A percentile compares a stretch with the other conserved stretches of the same genome.
These are phyloP conservation scores for Drosophila hamatofila DNA, from an alignment of 2,888 invertebrate genomes.

Conservation along the genomic window DNA sequence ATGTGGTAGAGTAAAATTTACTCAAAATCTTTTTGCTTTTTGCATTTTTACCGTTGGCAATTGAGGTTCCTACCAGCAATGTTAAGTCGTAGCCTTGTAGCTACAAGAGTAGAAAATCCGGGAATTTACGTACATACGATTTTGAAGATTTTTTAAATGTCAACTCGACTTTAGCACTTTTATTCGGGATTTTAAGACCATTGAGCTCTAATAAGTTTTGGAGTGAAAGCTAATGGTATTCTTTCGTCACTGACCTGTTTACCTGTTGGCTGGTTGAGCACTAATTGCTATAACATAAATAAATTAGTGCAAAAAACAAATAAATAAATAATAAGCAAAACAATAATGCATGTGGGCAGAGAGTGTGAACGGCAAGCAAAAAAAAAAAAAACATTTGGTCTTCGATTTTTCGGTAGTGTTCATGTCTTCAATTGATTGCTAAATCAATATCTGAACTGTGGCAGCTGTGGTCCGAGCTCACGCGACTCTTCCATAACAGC, in stretches of 20 bases:
- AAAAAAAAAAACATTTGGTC: conserved; percentile 43
- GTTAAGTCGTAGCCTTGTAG: not conserved
- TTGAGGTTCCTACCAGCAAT: not conserved
- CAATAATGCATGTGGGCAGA: conserved; percentile 12
- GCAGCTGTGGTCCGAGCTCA: conserved; percentile 44
- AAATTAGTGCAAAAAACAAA: conserved; percentile 45
- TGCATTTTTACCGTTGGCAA: not conserved
- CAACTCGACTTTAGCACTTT: not conserved
- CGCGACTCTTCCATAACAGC: conserved; percentile 19
- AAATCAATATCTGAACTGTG: conserved; percentile 74
- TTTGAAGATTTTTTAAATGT: not conserved
- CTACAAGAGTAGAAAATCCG: not conserved
- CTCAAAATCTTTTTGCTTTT: not conserved
- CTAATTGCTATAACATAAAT: conserved; percentile 65
- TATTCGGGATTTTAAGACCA: not conserved
- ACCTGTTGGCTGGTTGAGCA: not conserved
- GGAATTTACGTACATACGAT: not conserved
- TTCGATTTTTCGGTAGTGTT: conserved; percentile 48
- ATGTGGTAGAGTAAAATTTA: no score
- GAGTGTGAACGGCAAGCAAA: conserved; percentile 13
- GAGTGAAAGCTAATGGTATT: not conserved
- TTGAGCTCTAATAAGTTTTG: not conserved
- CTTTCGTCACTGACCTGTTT: not conserved
- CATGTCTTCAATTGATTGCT: conserved; percentile 64
- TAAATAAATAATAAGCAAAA: conserved; percentile 38